Conservation (phyloP, 2,113 vertebrate genomes). For the Dasypus novemcinctus region DNA sequence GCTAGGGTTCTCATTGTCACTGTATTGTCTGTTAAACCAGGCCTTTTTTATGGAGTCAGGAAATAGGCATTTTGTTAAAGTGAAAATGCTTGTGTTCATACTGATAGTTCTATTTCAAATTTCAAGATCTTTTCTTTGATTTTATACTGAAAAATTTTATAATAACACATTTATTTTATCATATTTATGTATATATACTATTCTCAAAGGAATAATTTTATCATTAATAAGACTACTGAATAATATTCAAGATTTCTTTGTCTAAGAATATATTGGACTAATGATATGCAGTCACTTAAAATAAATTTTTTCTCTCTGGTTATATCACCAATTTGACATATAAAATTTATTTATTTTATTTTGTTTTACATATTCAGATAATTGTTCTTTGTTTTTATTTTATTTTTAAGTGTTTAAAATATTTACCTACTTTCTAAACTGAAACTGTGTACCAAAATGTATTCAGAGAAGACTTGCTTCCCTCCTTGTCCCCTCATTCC, state of each 20-base stretch:
- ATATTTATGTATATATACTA: not conserved
- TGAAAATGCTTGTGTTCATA: not conserved
- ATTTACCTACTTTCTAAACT: not conserved
- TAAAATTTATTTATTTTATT: not conserved
- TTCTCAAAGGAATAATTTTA: not conserved
- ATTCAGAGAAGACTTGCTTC: not conserved
- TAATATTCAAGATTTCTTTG: not conserved
- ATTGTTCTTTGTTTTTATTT: not conserved
- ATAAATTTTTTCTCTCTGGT: not conserved
- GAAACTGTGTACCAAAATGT: not conserved
- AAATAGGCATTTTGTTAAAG: constrained; percentile 27
- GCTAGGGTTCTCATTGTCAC: not conserved
- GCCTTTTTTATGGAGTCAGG: not conserved
- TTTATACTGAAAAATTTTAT: not conserved
- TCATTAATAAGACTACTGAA: not conserved
- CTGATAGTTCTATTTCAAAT: not conserved
- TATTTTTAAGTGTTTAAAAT: not conserved
- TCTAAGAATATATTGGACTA: not conserved
- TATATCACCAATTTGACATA: not conserved
- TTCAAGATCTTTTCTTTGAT: not conserved
- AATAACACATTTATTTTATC: not conserved
- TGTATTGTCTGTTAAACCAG: not conserved
- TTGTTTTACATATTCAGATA: not conserved
- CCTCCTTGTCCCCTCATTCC: no score
- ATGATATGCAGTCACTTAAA: not conserved